Conservation (phyloP, 2,113 vertebrate genomes). For the Odontesthes bonariensis region DNA sequence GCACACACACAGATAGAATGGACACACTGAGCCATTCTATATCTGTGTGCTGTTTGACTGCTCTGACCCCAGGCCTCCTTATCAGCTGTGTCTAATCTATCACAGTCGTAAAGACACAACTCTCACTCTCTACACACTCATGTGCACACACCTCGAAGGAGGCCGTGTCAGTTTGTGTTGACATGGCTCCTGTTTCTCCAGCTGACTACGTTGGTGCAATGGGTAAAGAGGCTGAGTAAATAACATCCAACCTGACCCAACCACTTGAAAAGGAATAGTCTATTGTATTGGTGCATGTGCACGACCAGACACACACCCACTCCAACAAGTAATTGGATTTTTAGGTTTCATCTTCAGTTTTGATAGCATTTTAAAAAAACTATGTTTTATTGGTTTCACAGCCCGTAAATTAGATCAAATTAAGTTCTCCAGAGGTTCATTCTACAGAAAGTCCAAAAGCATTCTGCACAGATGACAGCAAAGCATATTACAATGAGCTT, state of each 20-base stretch:
- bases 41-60: constrained; percentile 72
- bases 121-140: constrained; percentile 46
- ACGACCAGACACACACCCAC: not conserved
- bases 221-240: constrained; percentile 43
- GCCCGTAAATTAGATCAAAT: too few relatives aligned
- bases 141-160: constrained; percentile 26
- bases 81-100: constrained; percentile 74
- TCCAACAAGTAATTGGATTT: not conserved
- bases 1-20: constrained; percentile 57
- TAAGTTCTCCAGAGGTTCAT: not conserved
- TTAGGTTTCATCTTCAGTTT: not conserved
- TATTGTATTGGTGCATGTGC: not conserved
- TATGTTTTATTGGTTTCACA: too few relatives aligned
- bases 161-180: constrained; percentile 40
- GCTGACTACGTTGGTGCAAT: constrained; percentile 41
- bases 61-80: constrained; percentile 69
- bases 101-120: constrained; percentile 52
- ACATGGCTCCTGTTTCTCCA: constrained; percentile 46
- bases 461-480: not conserved
- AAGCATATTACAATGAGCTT: constrained; percentile 15
- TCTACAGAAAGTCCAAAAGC: not conserved
- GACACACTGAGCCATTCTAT: constrained; percentile 51
- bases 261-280: constrained; percentile 38
- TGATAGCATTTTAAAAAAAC: too few relatives aligned
- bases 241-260: constrained; percentile 59